These are phyloP conservation scores for Neodiprion fabricii DNA, from an alignment of 1,140 invertebrate species.

Conservation along the genomic window DNA sequence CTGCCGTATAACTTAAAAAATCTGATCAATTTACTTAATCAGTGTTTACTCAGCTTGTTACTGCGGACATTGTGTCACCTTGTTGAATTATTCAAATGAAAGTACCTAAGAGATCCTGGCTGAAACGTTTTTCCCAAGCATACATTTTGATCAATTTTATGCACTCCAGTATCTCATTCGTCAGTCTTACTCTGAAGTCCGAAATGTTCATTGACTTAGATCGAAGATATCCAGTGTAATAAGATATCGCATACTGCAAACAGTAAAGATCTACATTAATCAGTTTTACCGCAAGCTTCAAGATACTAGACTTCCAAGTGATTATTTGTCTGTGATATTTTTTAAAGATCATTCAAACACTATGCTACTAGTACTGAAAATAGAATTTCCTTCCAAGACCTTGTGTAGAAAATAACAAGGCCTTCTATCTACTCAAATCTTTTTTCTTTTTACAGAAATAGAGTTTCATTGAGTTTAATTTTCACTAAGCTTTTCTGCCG, in stretches of 20 bases:
- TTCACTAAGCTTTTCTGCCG: no score
- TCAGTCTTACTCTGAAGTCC: slow-evolving; percentile 65
- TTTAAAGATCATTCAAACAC: no score
- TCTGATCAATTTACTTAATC: no score
- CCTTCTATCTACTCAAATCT: not conserved
- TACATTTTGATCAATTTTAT: slow-evolving; percentile 88
- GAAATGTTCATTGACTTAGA: slow-evolving; percentile 62
- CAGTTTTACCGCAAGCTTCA: not conserved
- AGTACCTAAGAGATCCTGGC: slow-evolving; percentile 54
- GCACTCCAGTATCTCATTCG: slow-evolving; percentile 65
- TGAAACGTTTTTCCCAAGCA: slow-evolving; percentile 86
- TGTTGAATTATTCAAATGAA: no score
- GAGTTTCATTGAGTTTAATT: no score
- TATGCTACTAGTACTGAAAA: no score
- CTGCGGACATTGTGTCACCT: no score
- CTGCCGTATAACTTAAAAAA: no score
- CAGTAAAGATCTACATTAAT: slow-evolving; percentile 10
- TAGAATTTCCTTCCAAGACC: no score
- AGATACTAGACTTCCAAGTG: no score
- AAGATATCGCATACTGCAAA: slow-evolving; percentile 61
- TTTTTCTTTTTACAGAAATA: no score
- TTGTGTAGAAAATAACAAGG: not conserved
- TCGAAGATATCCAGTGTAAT: slow-evolving; percentile 58
- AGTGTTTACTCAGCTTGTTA: slow-evolving; percentile 11
- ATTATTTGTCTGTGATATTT: no score